These are phyloP conservation scores for Poecilia wingei DNA, from an alignment of 2,797 vertebrate genomes.

Conservation along the genomic window DNA sequence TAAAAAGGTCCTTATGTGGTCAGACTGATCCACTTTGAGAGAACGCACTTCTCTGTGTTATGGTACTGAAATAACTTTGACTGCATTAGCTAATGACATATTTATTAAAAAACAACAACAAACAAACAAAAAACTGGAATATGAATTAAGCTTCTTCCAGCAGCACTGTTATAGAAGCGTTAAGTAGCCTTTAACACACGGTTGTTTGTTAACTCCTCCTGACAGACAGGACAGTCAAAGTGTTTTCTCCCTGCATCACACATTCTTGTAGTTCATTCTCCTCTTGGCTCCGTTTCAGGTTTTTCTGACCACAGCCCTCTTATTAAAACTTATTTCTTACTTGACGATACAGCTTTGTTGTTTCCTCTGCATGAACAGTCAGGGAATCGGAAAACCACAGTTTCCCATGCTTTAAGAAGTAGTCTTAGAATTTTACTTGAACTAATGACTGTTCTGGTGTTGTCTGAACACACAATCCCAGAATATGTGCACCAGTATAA, in stretches of 20 bases:
- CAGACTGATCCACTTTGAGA: constrained; percentile 8
- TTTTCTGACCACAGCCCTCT: not conserved
- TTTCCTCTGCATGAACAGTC: not conserved
- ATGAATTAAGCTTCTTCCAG: not conserved
- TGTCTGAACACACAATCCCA: not conserved
- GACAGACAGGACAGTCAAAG: not conserved
- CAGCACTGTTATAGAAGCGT: not conserved
- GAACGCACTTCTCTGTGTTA: not conserved
- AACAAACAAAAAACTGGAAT: not conserved
- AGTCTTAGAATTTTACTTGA: not conserved
- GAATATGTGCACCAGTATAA: not conserved
- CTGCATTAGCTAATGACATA: not conserved
- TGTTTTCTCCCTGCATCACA: not conserved
- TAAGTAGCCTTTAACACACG: not conserved
- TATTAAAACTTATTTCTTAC: too few relatives aligned
- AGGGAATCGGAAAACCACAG: not conserved
- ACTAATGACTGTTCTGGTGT: not conserved
- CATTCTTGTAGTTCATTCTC: not conserved
- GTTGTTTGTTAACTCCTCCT: not conserved
- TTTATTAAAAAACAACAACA: not conserved
- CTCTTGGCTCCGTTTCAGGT: not conserved
- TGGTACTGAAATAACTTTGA: not conserved
- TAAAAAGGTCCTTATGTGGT: not conserved
- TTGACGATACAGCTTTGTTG: not conserved
- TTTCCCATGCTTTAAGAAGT: not conserved